Conservation (phyloP, 1,140 invertebrate species). For the Meloidogyne floridensis region DNA sequence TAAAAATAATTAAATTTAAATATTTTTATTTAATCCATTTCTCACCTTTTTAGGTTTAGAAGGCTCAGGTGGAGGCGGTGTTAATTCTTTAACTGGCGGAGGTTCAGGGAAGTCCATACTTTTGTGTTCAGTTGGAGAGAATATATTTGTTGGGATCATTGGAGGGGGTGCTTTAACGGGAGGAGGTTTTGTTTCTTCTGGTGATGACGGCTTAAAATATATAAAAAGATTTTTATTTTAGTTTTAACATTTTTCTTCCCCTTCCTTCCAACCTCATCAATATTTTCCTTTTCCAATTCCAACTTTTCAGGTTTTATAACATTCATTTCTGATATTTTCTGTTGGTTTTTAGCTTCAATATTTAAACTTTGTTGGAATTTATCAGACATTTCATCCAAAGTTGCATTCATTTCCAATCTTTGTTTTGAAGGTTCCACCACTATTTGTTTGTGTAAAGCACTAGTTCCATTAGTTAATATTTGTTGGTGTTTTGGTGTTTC, state of each 20-base stretch:
- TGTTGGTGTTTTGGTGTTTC: slow-evolving; percentile 10
- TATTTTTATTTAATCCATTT: not conserved
- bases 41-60: slow-evolving; percentile 35
- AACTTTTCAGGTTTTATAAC: not conserved
- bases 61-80: slow-evolving; percentile 43
- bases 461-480: slow-evolving; percentile 7
- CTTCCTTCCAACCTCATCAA: slow-evolving; percentile 2
- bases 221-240: not conserved
- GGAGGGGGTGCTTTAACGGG: slow-evolving; percentile 63
- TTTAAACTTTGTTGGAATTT: slow-evolving; percentile 29
- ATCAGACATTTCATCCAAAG: slow-evolving; percentile 30
- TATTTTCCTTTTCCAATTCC: slow-evolving; percentile 43
- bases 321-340: not conserved
- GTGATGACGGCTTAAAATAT: not conserved
- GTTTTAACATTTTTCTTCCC: not conserved
- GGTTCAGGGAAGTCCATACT: slow-evolving; percentile 62
- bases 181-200: slow-evolving; percentile 40
- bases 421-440: slow-evolving; percentile 17
- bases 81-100: slow-evolving; percentile 41
- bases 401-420: slow-evolving; percentile 37
- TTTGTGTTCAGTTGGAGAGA: slow-evolving; percentile 64
- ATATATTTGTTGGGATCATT: slow-evolving; percentile 61
- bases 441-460: not conserved
- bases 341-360: not conserved
- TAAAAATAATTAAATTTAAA: slow-evolving; percentile 28